Evolutionary conservation across 2,797 vertebrate genomes (phyloP), one percentile per base, ranked within the genome.

Genomic region (Typhlichthys subterraneus): DNA sequence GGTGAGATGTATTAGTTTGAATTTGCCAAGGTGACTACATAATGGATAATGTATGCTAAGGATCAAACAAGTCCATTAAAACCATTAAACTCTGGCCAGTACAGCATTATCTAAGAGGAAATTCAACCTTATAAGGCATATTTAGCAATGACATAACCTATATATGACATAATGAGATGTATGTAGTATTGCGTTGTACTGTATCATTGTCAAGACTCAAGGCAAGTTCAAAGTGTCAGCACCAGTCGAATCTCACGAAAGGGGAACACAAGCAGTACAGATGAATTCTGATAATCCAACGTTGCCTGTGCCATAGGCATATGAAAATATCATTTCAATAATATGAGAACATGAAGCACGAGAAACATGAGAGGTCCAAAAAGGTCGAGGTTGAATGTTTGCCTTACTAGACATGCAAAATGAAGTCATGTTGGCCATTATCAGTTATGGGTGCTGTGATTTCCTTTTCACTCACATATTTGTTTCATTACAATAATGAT

Each of bases 371-470:
- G 64, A 76, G 55, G 53, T 47, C 61, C 67, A 50, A 59, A 75
- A 70, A 59, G 49, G 67, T 38, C 15, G 46, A 51, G 45, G 63
- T 62, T 70, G 72, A 70, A 73, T 73, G 68, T 75, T 77, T 77
- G 68, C 75, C 73, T 71, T 57, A 50, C 54, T 69, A 80, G 76
- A 75, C 88, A 86, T 86, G 88, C 82, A 79, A 85, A 77, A 64
- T 88, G 75, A 92, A 88, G 85, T 90, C 83, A 90, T 89, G 71
- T 75, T 73, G 80, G 82, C 61, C 78, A 69, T 85, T 82, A 85
- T 84, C 80, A 77, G 75, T 85, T 76, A 76, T 72, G 73, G 61
- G 70, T 73, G 85, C 81, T 75, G 69, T 77, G 45, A 69, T 83
- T 77, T 75, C 68, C 61, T 70, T 73, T 75, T 74, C 60, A 72